Evolutionary conservation across 2,888 invertebrate genomes (phyloP).

Genomic region (Drosophila helvetica): DNA sequence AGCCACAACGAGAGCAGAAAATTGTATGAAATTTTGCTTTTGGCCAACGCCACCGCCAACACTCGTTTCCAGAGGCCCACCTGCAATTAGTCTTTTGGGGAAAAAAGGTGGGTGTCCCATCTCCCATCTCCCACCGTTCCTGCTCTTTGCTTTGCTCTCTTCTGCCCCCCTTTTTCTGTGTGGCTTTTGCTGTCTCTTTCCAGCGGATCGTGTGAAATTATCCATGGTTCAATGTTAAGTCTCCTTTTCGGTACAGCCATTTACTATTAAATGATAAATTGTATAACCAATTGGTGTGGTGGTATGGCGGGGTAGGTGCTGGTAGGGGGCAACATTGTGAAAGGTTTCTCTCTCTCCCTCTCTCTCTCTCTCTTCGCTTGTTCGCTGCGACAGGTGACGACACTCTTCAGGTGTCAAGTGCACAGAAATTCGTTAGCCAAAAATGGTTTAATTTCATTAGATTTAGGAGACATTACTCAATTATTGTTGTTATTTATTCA

Average conservation of each 20-base stretch:
- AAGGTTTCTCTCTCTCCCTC: conserved; percentile 22
- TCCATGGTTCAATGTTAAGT: conserved; percentile 49
- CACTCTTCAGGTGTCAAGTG: conserved; percentile 68
- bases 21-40: conserved; percentile 38
- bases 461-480: conserved; percentile 38
- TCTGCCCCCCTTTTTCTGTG: conserved; percentile 6
- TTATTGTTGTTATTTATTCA: conserved; percentile 14
- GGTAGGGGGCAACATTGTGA: conserved; percentile 26
- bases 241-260: conserved; percentile 26
- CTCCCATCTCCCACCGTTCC: neutral
- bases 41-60: conserved; percentile 59
- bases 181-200: neutral
- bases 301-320: neutral
- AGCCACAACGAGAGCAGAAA: conserved; percentile 36
- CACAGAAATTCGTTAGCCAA: conserved; percentile 34
- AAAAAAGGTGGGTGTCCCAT: conserved; percentile 52
- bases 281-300: conserved; percentile 42
- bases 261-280: conserved; percentile 47
- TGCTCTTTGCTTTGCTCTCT: neutral
- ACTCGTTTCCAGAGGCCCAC: conserved; percentile 48
- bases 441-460: conserved; percentile 33
- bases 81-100: conserved; percentile 51
- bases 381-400: conserved; percentile 27
- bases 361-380: neutral
- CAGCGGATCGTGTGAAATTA: conserved; percentile 52